Evolutionary conservation across 2,888 invertebrate species (phyloP), one percentile per base, ranked within the genome.

Genomic region (Pinctada fucata): DNA sequence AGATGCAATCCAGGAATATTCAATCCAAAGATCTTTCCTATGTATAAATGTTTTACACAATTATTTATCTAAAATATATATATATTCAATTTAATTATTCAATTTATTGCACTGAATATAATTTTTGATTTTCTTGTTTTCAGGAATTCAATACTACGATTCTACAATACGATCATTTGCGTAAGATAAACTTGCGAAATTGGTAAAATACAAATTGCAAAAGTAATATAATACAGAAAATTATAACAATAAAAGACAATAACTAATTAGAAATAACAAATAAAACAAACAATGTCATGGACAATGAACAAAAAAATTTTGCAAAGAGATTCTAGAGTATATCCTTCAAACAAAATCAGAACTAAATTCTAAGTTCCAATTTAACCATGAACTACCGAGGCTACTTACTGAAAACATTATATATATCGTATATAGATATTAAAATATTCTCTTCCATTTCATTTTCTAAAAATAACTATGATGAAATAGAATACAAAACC

Each of bases 391-490:
- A 31, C 31, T 31, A 31, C 31, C 31, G 31, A 31, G 31, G 31
- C 31, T 31, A 31, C 31, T 31, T 31, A 31, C 31, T 31, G 31
- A 31, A 31, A 31, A 3, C 3, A 67, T 67, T 3, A n/a, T 67
- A n/a, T 4, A 69, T 10, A 45, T 47, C 48, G 47, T 69, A 10
- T 48, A 10, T 3, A 10, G 2, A 69, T 69, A 49, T 10, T n/a
- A 51, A 51, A 71, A 3, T 48, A 48, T 13, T 64, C 5, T 13
- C 10, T 3, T 63, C 49, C 58, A 10, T 47, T 72, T 1, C n/a
- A 58, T 67, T 67, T 67, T 67, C 67, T 67, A 45, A 67, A 67
- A 3, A 67, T 4, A 67, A 67, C 5, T n/a, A 50, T 71, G 8
- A 49, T 52, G 67, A 47, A 67, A 10, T 47, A 47, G 8, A 47